These are phyloP conservation scores for Zaprionus ghesquierei DNA, from an alignment of 1,140 invertebrate genomes.

Conservation along the genomic window DNA sequence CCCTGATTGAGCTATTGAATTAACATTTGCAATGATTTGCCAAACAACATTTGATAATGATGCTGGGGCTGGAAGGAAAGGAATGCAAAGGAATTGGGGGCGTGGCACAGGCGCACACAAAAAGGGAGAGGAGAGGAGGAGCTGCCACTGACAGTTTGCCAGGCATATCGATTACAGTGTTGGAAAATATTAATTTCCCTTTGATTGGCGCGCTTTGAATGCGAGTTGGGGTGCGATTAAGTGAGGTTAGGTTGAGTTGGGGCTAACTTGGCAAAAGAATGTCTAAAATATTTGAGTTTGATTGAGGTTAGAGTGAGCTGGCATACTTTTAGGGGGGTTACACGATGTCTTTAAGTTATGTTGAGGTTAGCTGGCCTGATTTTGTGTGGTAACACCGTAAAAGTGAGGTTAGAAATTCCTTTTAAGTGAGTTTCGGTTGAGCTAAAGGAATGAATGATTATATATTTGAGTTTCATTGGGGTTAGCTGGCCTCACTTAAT, in stretches of 20 bases:
- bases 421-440: too few species aligned
- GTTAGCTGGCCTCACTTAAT: too few species aligned
- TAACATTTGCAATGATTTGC: conserved; percentile 79
- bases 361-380: too few species aligned
- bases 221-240: not conserved
- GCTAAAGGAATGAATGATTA: too few species aligned
- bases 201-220: not conserved
- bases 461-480: too few species aligned
- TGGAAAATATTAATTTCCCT: conserved; percentile 14
- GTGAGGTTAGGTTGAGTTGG: not conserved
- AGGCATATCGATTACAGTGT: not conserved
- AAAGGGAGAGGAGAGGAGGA: not conserved
- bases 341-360: too few species aligned
- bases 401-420: too few species aligned
- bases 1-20: conserved; percentile 76
- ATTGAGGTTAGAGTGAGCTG: too few species aligned
- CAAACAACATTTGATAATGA: conserved; percentile 76
- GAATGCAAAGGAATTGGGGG: conserved; percentile 22
- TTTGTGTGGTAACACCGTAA: too few species aligned
- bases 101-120: not conserved
- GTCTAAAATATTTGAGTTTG: too few species aligned
- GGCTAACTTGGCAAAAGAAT: not conserved
- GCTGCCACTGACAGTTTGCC: not conserved
- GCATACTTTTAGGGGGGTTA: too few species aligned
- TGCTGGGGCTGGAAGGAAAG: conserved; percentile 20